phyloP scores from a whole-genome alignment of 53 echinoderm and acorn worm genomes.

The Hippasteria phrygiana region DNA sequence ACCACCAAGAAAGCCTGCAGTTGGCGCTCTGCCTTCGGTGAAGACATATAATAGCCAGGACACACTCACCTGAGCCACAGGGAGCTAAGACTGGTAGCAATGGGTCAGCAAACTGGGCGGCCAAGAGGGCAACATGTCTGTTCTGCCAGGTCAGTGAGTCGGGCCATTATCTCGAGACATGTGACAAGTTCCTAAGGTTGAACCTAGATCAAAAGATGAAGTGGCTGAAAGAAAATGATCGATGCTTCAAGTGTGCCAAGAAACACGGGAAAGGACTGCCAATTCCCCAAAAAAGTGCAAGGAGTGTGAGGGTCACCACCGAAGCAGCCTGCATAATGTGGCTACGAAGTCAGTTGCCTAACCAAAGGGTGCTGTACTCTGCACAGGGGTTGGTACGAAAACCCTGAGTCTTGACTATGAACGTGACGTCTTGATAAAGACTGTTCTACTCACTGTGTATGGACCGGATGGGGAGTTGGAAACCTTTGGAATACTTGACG shows the following conservation, averaged over 20 bases:
- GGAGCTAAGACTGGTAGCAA: not conserved
- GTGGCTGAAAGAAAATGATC: not conserved
- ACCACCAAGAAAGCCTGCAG: not conserved
- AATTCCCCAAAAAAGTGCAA: constrained; percentile 11
- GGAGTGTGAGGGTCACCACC: not conserved
- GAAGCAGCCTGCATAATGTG: constrained; percentile 13
- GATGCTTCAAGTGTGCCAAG: constrained; percentile 12
- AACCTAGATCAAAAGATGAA: not conserved
- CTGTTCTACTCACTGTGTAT: not conserved
- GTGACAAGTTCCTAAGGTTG: not conserved
- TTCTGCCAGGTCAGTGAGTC: constrained; percentile 10
- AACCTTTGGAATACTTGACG: not conserved
- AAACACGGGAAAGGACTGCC: constrained; percentile 11
- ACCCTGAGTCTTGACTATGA: not conserved
- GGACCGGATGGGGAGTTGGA: not conserved
- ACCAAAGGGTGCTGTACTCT: not conserved
- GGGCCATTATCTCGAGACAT: constrained; percentile 7
- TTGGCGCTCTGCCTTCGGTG: not conserved
- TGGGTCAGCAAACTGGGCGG: constrained; percentile 4
- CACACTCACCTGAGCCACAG: not conserved
- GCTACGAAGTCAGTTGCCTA: not conserved
- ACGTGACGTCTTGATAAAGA: constrained; percentile 9
- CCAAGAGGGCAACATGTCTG: constrained; percentile 4
- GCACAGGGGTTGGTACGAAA: not conserved
- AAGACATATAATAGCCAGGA: not conserved